Conservation (phyloP, 2,113 vertebrate species). For the Nematolebias whitei region DNA sequence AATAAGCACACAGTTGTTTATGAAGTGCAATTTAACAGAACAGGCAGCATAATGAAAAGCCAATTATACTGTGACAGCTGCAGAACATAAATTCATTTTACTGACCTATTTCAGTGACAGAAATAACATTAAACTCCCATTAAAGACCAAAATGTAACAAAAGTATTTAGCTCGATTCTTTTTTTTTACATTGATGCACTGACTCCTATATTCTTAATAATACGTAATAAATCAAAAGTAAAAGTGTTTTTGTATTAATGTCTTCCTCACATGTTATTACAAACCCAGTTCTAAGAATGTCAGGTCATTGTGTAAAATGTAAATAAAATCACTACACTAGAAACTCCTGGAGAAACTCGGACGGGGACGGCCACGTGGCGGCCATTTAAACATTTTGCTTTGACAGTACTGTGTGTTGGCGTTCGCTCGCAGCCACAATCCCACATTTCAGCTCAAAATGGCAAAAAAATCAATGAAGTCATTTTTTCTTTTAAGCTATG, state of each 20-base stretch:
- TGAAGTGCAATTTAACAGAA: conserved; percentile 19
- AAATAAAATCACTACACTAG: no score
- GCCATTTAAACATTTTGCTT: no score
- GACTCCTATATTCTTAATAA: background rate
- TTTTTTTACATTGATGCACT: background rate
- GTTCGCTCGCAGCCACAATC: no score
- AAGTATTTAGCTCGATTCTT: background rate
- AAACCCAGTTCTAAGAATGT: background rate
- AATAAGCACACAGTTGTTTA: conserved; percentile 18
- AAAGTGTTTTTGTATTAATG: background rate
- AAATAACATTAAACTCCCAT: conserved; percentile 15
- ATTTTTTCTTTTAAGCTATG: no score
- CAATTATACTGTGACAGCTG: conserved; percentile 14
- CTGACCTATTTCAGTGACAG: conserved; percentile 6
- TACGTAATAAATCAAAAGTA: background rate
- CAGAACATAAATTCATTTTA: conserved; percentile 17
- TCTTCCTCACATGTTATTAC: background rate
- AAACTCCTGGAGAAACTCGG: no score
- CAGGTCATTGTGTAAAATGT: no score
- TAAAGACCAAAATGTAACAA: background rate
- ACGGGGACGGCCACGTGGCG: no score
- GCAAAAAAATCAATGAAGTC: no score
- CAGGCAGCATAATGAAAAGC: conserved; percentile 23
- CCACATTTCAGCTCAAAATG: no score
- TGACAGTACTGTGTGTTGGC: no score